Conservation (phyloP, 1,140 invertebrate genomes). For the Drosophila sp. region DNA sequence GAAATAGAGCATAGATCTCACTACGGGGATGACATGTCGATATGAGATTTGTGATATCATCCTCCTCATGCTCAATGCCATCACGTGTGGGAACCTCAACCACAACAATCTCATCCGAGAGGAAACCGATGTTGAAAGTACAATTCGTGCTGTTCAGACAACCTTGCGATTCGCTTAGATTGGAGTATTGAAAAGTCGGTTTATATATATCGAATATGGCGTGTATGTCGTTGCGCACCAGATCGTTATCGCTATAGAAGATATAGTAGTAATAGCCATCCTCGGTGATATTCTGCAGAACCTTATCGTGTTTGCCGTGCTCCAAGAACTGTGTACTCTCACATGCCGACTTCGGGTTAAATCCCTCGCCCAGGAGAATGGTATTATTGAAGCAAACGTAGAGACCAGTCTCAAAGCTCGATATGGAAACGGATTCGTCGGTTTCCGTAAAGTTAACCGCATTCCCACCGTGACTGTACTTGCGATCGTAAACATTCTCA, state of each 20-base stretch:
- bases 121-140: conserved; percentile 88
- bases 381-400: conserved; percentile 90
- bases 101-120: conserved; percentile 90
- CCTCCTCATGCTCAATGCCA: conserved; percentile 90
- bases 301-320: conserved; percentile 86
- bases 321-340: conserved; percentile 89
- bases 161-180: conserved; percentile 87
- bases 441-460: conserved; percentile 86
- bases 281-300: conserved; percentile 88
- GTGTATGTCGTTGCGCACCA: conserved; percentile 91
- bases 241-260: conserved; percentile 93
- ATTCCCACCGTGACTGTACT: conserved; percentile 91
- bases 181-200: conserved; percentile 91
- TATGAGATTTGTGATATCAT: conserved; percentile 88
- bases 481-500: conserved; percentile 88
- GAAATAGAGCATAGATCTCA: conserved; percentile 91
- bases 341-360: conserved; percentile 88
- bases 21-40: conserved; percentile 91
- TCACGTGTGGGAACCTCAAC: conserved; percentile 92
- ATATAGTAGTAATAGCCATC: conserved; percentile 95
- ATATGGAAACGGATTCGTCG: conserved; percentile 88
- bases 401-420: conserved; percentile 91
- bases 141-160: conserved; percentile 92
- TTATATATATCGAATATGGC: conserved; percentile 93
- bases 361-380: conserved; percentile 89